These are phyloP conservation scores for Lepus townsendii DNA, from an alignment of 2,797 vertebrate species.

Conservation along the genomic window DNA sequence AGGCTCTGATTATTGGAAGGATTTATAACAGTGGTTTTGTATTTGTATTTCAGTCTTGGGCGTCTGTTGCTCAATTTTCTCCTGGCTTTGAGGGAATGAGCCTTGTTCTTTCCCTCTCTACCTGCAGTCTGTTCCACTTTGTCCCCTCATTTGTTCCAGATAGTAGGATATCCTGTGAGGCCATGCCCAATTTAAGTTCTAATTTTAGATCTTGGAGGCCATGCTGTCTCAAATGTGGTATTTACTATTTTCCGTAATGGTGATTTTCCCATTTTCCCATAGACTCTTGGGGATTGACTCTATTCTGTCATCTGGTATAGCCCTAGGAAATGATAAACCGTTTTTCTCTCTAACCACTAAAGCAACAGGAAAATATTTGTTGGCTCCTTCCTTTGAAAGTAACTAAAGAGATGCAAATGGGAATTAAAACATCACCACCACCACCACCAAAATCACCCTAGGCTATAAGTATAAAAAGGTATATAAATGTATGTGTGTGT, in stretches of 20 bases:
- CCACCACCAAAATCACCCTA: slow-evolving; percentile 59
- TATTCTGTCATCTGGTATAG: slow-evolving; percentile 68
- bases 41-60: neutral
- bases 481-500: slow-evolving; percentile 35
- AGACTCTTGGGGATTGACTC: slow-evolving; percentile 58
- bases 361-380: slow-evolving; percentile 77
- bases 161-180: slow-evolving; percentile 26
- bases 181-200: slow-evolving; percentile 56
- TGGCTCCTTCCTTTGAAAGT: slow-evolving; percentile 73
- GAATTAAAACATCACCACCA: slow-evolving; percentile 56
- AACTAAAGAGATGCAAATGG: slow-evolving; percentile 77
- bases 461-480: slow-evolving; percentile 45
- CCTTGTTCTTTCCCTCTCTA: neutral
- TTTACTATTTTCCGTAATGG: slow-evolving; percentile 74
- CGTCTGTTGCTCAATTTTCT: neutral
- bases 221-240: slow-evolving; percentile 61
- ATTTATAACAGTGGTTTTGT: neutral
- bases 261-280: slow-evolving; percentile 79
- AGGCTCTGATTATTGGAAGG: neutral
- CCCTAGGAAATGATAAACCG: slow-evolving; percentile 76
- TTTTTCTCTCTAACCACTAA: slow-evolving; percentile 68
- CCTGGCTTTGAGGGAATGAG: neutral
- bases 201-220: slow-evolving; percentile 70
- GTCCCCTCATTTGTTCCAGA: slow-evolving; percentile 56
- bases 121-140: slow-evolving; percentile 30